Conservation (phyloP, 2,113 vertebrate genomes). For the Chlorodrepanis virens region DNA sequence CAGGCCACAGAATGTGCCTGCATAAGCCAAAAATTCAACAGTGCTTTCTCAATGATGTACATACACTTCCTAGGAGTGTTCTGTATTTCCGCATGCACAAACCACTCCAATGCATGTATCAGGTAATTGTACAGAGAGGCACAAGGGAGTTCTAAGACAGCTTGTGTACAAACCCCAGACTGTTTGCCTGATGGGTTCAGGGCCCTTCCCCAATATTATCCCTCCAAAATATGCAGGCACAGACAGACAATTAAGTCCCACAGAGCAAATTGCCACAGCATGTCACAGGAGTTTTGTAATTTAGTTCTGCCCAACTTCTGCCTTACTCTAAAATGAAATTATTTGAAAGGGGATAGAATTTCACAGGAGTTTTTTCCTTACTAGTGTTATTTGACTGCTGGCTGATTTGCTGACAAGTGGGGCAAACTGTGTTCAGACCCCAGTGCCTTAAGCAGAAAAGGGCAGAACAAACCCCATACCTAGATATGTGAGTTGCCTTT, state of each 20-base stretch:
- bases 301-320: not conserved
- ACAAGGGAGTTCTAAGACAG: not conserved
- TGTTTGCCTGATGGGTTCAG: not conserved
- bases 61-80: not conserved
- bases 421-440: not conserved
- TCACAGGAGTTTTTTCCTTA: not conserved
- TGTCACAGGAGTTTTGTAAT: not conserved
- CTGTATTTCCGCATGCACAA: not conserved
- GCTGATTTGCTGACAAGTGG: not conserved
- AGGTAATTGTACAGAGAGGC: not conserved
- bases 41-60: not conserved
- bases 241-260: not conserved
- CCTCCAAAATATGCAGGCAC: not conserved
- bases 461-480: not conserved
- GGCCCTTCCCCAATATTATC: not conserved
- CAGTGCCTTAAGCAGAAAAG: not conserved
- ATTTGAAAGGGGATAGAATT: not conserved
- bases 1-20: conserved; percentile 46
- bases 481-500: not conserved
- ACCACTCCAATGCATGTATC: not conserved
- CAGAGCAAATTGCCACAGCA: not conserved
- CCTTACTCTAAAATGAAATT: not conserved
- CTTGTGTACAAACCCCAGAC: not conserved
- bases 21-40: conserved; percentile 37
- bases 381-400: not conserved